A percentile compares a stretch with the other conserved stretches of the same genome.
Conservation (phyloP, 2,888 invertebrate genomes). For the Megalurothrips usitatus region DNA sequence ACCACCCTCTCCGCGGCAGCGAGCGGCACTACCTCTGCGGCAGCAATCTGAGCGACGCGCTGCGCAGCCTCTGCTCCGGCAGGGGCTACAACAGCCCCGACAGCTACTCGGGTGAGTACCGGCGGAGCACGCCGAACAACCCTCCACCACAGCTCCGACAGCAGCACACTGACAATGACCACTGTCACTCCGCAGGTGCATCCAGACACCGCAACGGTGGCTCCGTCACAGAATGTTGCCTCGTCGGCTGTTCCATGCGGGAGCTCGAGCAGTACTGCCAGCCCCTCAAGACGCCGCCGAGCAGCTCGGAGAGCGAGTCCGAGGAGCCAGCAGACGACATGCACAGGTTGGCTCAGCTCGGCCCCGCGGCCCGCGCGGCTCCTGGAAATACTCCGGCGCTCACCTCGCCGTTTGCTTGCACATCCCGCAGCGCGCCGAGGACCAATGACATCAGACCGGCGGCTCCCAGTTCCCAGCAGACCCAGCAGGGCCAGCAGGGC, state of each 20-base stretch:
- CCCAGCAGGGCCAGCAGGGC: background rate
- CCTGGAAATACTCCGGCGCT: too few species aligned
- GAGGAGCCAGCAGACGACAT: background rate
- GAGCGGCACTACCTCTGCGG: constrained; percentile 41
- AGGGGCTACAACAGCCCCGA: constrained; percentile 44
- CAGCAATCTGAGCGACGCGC: constrained; percentile 43
- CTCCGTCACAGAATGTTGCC: constrained; percentile 42
- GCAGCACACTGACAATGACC: constrained; percentile 24
- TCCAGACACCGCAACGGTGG: background rate
- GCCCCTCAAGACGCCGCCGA: constrained; percentile 31
- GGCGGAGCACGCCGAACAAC: background rate
- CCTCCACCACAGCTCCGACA: constrained; percentile 42
- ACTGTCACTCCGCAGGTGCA: background rate
- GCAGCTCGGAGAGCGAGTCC: background rate
- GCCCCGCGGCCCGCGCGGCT: background rate
- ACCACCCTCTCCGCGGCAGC: too few species aligned
- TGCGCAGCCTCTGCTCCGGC: constrained; percentile 43
- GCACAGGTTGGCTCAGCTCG: background rate
- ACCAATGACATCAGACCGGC: too few species aligned
- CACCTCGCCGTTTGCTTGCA: too few species aligned
- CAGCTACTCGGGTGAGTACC: constrained; percentile 40
- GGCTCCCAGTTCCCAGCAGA: too few species aligned
- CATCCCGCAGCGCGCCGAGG: too few species aligned
- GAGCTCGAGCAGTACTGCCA: constrained; percentile 45
- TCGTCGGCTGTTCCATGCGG: constrained; percentile 41